These are phyloP conservation scores for Nemotelus nigrinus DNA, from an alignment of 2,888 invertebrate species.

Conservation along the genomic window DNA sequence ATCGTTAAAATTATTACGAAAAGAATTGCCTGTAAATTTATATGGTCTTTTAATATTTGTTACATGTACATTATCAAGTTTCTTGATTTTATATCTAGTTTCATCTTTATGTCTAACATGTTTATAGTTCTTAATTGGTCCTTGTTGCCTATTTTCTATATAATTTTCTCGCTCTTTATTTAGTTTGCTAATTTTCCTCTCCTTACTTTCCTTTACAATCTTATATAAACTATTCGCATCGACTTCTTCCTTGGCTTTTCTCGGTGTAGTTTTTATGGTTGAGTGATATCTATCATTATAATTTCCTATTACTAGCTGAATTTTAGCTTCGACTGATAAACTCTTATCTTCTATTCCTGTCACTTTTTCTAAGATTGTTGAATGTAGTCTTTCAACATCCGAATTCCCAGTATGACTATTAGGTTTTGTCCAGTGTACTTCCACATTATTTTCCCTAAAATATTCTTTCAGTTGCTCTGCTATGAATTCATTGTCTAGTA, in stretches of 20 bases:
- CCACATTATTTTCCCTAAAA: conserved; percentile 44
- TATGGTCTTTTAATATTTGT: conserved; percentile 48
- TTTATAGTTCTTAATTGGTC: no score
- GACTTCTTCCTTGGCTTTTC: conserved; percentile 47
- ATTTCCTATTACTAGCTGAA: conserved; percentile 48
- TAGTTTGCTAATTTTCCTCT: conserved; percentile 41
- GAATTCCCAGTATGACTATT: conserved; percentile 15
- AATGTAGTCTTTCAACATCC: conserved; percentile 46
- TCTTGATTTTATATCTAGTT: conserved; percentile 45
- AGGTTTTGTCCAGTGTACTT: conserved; percentile 48
- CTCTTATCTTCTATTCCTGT: conserved; percentile 47
- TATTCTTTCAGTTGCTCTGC: conserved; percentile 43
- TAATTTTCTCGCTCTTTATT: conserved; percentile 45
- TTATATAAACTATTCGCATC: conserved; percentile 14
- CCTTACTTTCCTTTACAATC: conserved; percentile 40
- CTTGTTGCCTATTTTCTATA: conserved; percentile 45
- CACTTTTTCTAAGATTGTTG: conserved; percentile 50
- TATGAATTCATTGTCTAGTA: conserved; percentile 49
- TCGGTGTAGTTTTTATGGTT: conserved; percentile 48
- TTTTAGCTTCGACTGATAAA: conserved; percentile 47
- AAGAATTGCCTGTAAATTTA: conserved; percentile 28
- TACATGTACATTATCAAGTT: conserved; percentile 43
- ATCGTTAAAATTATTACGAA: no score
- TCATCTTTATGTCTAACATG: conserved; percentile 47
- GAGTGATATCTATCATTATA: conserved; percentile 51